Evolutionary conservation across 1,140 invertebrate species (phyloP).

Genomic region (Nebria ingens): DNA sequence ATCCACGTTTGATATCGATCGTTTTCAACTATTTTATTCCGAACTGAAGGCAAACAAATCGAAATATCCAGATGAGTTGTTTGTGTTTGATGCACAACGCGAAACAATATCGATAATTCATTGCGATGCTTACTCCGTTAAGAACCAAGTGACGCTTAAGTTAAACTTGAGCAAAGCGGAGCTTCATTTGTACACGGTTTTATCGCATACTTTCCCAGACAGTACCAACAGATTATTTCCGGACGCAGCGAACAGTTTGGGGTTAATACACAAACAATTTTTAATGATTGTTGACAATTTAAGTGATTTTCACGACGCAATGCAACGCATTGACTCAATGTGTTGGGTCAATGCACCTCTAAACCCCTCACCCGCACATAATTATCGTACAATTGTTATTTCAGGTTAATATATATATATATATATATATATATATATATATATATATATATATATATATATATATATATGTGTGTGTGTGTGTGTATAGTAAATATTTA

Average conservation of each 20-base stretch:
- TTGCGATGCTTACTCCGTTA: neutral
- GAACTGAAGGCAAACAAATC: neutral
- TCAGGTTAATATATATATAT: neutral
- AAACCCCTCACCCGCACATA: neutral
- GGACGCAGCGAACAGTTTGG: neutral
- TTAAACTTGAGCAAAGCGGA: neutral
- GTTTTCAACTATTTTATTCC: neutral
- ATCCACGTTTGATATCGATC: neutral
- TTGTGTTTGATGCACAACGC: neutral
- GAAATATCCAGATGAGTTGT: neutral
- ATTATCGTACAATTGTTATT: constrained; percentile 4
- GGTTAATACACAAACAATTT: neutral
- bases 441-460: neutral
- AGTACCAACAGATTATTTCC: neutral
- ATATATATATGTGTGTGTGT: too few species aligned
- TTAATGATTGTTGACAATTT: neutral
- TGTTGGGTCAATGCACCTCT: constrained; percentile 6
- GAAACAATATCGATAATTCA: neutral
- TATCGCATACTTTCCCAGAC: neutral
- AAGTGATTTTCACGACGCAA: neutral
- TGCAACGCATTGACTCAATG: constrained; percentile 2
- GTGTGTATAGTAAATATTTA: neutral
- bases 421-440: neutral
- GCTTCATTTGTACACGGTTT: neutral
- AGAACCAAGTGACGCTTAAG: neutral